Conservation (phyloP, 2,888 invertebrate species). For the Ditylenchus weischeri region DNA sequence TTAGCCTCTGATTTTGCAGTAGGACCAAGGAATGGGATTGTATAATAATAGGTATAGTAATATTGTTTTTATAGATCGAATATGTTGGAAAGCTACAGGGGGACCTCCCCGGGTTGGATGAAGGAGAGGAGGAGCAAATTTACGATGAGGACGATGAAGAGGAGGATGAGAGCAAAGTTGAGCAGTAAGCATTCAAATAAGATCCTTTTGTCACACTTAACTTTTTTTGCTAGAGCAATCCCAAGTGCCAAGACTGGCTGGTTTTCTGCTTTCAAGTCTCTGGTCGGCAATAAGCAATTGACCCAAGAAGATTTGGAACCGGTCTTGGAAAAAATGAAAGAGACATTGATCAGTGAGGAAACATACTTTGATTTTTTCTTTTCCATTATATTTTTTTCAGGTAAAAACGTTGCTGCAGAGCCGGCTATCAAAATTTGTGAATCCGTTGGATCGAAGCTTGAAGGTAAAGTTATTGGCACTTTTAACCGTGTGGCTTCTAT, state of each 20-base stretch:
- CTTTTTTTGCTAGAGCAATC: slow-evolving; percentile 4
- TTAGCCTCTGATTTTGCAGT: too few relatives aligned
- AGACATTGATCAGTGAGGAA: slow-evolving; percentile 76
- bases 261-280: slow-evolving; percentile 78
- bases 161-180: slow-evolving; percentile 23
- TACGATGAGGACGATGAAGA: slow-evolving; percentile 44
- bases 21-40: background rate
- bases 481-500: slow-evolving; percentile 84
- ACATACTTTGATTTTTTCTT: background rate
- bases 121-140: slow-evolving; percentile 44
- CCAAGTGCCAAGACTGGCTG: slow-evolving; percentile 59
- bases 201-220: background rate
- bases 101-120: slow-evolving; percentile 60
- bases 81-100: slow-evolving; percentile 61
- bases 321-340: slow-evolving; percentile 84
- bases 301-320: slow-evolving; percentile 77
- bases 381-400: slow-evolving; percentile 55
- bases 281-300: slow-evolving; percentile 73
- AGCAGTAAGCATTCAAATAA: background rate
- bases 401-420: slow-evolving; percentile 94
- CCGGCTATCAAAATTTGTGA: slow-evolving; percentile 78
- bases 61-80: slow-evolving; percentile 39
- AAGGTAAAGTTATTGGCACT: slow-evolving; percentile 71
- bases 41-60: background rate
- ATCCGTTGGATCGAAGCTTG: slow-evolving; percentile 52